Percentiles rank a stretch among this genome's conserved stretches.
phyloP scores from a whole-genome alignment of 2,797 vertebrate genomes.

The Acipenser transmontanus region DNA sequence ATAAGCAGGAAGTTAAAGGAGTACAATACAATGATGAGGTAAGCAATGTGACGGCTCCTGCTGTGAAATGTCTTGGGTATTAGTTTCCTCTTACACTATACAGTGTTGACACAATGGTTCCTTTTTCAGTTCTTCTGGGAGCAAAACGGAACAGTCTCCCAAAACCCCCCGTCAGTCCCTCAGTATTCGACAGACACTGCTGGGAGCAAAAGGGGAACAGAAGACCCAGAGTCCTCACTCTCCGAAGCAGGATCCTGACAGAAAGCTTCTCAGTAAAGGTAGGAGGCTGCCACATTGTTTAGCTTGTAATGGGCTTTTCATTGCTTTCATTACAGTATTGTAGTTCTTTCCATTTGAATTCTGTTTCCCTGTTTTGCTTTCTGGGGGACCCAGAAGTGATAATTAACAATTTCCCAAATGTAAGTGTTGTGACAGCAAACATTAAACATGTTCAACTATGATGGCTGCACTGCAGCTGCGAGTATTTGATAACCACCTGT shows the following conservation, averaged over 20 bases:
- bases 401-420: too few relatives aligned
- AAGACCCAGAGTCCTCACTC: conserved; percentile 79
- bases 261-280: conserved; percentile 81
- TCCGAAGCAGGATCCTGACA: conserved; percentile 81
- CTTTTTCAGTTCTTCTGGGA: conserved; percentile 61
- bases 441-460: too few relatives aligned
- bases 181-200: conserved; percentile 85
- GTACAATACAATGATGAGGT: conserved; percentile 95
- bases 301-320: conserved; percentile 1
- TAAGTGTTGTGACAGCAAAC: too few relatives aligned
- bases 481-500: too few relatives aligned
- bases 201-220: conserved; percentile 75
- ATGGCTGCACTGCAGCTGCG: too few relatives aligned
- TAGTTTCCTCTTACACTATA: background rate
- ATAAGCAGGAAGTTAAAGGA: conserved; percentile 94
- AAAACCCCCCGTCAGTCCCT: conserved; percentile 86
- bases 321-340: conserved; percentile 1
- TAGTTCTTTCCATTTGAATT: conserved; percentile 5
- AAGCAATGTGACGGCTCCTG: conserved; percentile 25
- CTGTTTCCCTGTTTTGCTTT: background rate
- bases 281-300: conserved; percentile 7
- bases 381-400: too few relatives aligned
- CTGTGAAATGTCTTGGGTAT: too few relatives aligned
- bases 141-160: conserved; percentile 80
- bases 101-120: background rate